Evolutionary conservation across 1,140 invertebrate species (phyloP), one percentile per base, ranked within the genome.

Genomic region (Formica exsecta): DNA sequence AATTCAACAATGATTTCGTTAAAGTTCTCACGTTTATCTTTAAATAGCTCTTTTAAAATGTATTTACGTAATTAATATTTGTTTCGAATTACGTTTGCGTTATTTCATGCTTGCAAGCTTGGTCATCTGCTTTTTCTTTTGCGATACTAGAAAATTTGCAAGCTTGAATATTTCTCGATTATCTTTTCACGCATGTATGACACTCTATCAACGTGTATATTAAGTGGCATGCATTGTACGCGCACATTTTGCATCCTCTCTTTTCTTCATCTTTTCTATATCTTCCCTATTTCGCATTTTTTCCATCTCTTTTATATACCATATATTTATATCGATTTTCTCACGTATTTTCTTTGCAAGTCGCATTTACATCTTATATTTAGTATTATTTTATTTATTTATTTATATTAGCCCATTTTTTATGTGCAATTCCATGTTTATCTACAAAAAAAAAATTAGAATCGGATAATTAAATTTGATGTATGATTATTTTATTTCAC

Each of bases 61-160:
- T 41, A 83, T 73, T 83, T 73, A 79, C 11, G 11, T 51, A 51
- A 51, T 70, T 41, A 57, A 59, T 80, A 41, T 57, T 70, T 41
- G 25, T 70, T 59, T 80, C 22, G 22, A 22, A 57, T 80, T 70
- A 79, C 11, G 36, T 36, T 41, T 61, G 36, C 48, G 36, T 80
- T 80, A 68, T 41, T 73, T 87, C 13, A 19, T 66, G 75, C 62
- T 90, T 90, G 87, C 87, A 68, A 85, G 85, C 86, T 91, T 92
- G 89, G 89, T 92, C 89, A 86, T 92, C 90, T 89, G 91, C 87
- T 90, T 91, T 75, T 73, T 68, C 73, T 62, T 87, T 90, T 88
- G 86, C 79, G 41, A 87, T 61, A 83, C 51, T 89, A 89, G 48
- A 87, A 73, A 80, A 75, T 87, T 41, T 64, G 29, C 64, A 48